These are phyloP conservation scores for Moxostoma hubbsi DNA, from an alignment of 2,797 vertebrate species.

Conservation along the genomic window DNA sequence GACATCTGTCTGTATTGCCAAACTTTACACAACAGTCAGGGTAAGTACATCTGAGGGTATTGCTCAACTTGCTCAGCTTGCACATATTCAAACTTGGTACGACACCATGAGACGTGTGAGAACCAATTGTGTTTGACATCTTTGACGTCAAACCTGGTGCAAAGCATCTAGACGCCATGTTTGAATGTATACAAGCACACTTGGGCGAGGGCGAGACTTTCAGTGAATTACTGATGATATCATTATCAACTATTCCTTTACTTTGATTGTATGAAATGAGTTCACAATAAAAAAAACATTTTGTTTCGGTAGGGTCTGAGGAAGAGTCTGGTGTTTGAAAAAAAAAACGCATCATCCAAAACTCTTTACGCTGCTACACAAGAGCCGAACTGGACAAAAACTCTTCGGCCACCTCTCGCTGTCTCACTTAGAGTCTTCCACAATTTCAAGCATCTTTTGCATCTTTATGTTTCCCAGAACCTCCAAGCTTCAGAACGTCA, in stretches of 20 bases:
- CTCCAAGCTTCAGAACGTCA: constrained; percentile 47
- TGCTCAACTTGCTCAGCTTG: too few relatives aligned
- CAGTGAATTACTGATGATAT: too few relatives aligned
- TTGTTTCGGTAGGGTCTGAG: constrained; percentile 81
- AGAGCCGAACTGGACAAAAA: constrained; percentile 77
- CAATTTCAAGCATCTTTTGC: constrained; percentile 60
- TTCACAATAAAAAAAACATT: neutral
- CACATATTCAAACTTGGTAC: too few relatives aligned
- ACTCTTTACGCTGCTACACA: constrained; percentile 72
- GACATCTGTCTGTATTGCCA: constrained; percentile 85
- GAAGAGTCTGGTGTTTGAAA: constrained; percentile 88
- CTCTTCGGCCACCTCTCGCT: constrained; percentile 59
- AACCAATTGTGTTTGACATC: too few relatives aligned
- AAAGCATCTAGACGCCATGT: too few relatives aligned
- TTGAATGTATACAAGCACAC: too few relatives aligned
- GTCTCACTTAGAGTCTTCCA: constrained; percentile 58
- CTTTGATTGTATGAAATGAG: neutral
- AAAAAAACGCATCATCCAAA: constrained; percentile 81
- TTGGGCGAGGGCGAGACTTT: too few relatives aligned
- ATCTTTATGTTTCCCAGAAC: constrained; percentile 51
- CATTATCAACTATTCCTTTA: too few relatives aligned
- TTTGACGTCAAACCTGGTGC: too few relatives aligned
- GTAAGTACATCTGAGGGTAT: constrained; percentile 75
- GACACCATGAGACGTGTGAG: too few relatives aligned
- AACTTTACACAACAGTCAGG: constrained; percentile 83